Percentiles rank a stretch among this genome's conserved stretches.
phyloP scores from a whole-genome alignment of 1,140 invertebrate genomes.

The Melanaphis sacchari region DNA sequence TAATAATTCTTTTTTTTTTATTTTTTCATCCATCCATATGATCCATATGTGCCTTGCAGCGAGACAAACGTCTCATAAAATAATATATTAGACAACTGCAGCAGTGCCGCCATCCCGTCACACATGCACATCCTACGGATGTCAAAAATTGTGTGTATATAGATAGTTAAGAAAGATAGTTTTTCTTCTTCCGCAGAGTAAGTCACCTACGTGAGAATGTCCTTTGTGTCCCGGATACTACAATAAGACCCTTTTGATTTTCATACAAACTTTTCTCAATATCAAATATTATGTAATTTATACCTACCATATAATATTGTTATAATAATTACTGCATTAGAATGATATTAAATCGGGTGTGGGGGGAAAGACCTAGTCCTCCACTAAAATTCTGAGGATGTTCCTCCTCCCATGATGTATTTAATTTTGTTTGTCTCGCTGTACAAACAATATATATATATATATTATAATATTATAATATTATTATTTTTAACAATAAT shows the following conservation, averaged over 20 bases:
- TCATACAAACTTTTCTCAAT: not conserved
- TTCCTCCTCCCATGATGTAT: not conserved
- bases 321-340: not conserved
- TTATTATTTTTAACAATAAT: not conserved
- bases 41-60: not conserved
- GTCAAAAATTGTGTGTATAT: not conserved
- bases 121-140: not conserved
- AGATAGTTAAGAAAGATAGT: not conserved
- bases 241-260: not conserved
- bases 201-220: not conserved
- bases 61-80: constrained; percentile 46
- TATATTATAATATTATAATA: not conserved
- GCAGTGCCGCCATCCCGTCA: not conserved
- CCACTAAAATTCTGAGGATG: not conserved
- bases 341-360: not conserved
- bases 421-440: not conserved
- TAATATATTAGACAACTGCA: not conserved
- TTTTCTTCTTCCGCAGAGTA: not conserved
- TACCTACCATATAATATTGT: not conserved
- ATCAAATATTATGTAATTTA: not conserved
- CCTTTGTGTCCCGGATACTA: not conserved
- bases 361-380: not conserved
- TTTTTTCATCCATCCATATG: not conserved
- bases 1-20: constrained; percentile 9
- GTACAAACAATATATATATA: not conserved